A percentile compares a stretch with the other conserved stretches of the same genome.
Evolutionary conservation across 2,888 invertebrate genomes (phyloP).

Genomic region (Yponomeuta sedellus): DNA sequence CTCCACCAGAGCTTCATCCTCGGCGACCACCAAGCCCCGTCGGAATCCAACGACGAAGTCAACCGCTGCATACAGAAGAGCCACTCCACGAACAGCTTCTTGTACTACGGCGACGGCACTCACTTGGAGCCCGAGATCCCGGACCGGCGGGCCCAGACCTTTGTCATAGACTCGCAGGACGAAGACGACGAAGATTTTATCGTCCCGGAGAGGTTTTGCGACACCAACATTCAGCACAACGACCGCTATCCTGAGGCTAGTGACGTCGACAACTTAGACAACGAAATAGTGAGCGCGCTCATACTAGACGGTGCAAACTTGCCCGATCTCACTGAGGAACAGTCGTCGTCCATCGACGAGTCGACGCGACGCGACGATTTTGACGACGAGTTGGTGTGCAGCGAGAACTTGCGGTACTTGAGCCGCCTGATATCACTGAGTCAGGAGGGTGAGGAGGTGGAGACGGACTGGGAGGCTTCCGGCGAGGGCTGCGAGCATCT

Average conservation of each 20-base stretch:
- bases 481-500: conserved; percentile 57
- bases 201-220: conserved; percentile 38
- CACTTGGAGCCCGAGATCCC: conserved; percentile 25
- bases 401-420: conserved; percentile 53
- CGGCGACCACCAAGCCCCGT: conserved; percentile 24
- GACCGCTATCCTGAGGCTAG: conserved; percentile 53
- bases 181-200: conserved; percentile 23
- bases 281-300: conserved; percentile 56
- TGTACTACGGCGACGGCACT: conserved; percentile 19
- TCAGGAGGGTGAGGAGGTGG: conserved; percentile 41
- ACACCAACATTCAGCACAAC: conserved; percentile 65
- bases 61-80: conserved; percentile 43
- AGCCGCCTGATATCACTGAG: conserved; percentile 47
- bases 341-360: conserved; percentile 56
- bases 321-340: conserved; percentile 60
- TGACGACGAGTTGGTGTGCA: conserved; percentile 42
- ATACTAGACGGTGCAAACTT: conserved; percentile 55
- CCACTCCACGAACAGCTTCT: conserved; percentile 45
- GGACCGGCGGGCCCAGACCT: conserved; percentile 33
- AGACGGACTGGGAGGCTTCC: conserved; percentile 50
- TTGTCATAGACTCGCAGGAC: conserved; percentile 35
- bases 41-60: conserved; percentile 30
- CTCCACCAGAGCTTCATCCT: conserved; percentile 49
- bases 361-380: conserved; percentile 56
- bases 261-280: conserved; percentile 38